Conservation (phyloP, 2,797 vertebrate species). For the Oceanodroma leucorhoa region DNA sequence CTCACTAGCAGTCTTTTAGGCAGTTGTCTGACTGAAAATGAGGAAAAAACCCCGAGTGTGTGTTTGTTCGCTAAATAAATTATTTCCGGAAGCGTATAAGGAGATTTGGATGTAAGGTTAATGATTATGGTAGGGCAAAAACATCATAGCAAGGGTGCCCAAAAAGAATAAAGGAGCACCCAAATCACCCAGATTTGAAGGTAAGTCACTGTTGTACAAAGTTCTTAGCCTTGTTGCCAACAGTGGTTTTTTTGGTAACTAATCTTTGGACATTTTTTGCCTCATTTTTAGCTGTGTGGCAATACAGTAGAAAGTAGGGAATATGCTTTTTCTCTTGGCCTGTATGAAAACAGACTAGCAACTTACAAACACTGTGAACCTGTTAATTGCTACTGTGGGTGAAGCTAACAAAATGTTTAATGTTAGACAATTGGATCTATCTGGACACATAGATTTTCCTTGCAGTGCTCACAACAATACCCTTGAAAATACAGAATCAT, state of each 20-base stretch:
- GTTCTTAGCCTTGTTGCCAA: background rate
- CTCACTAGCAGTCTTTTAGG: background rate
- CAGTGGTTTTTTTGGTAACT: background rate
- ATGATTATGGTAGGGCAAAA: background rate
- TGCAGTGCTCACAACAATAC: background rate
- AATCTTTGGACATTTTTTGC: background rate
- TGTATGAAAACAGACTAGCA: background rate
- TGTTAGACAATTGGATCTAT: background rate
- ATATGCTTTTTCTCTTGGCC: background rate
- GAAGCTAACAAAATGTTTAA: background rate
- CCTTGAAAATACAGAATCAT: background rate
- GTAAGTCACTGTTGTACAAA: background rate
- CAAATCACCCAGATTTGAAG: background rate
- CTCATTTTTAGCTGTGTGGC: background rate
- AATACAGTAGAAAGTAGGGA: background rate
- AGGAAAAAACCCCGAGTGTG: background rate
- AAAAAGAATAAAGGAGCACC: background rate
- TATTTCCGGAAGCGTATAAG: background rate
- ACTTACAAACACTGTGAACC: background rate
- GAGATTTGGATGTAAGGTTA: background rate
- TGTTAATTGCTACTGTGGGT: background rate
- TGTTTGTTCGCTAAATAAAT: background rate
- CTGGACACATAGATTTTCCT: background rate
- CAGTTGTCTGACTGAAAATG: background rate
- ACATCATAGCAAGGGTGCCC: background rate